Percentiles rank a stretch among this genome's conserved stretches.
Evolutionary conservation across 1,140 invertebrate genomes (phyloP).

Genomic region (Diabrotica virgifera): DNA sequence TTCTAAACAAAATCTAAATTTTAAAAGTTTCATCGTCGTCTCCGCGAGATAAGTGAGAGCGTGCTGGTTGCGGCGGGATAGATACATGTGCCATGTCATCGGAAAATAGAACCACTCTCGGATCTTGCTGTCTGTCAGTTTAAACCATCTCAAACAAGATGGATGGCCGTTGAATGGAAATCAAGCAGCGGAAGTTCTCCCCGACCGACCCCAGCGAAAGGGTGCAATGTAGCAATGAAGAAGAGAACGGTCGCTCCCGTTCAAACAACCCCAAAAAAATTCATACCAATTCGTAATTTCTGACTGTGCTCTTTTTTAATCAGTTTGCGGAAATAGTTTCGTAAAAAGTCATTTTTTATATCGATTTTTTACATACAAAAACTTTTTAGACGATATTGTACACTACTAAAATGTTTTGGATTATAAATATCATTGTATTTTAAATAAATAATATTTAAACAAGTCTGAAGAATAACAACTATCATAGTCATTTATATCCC

Average conservation of each 20-base stretch:
- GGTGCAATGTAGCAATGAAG: constrained; percentile 32
- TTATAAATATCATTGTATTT: too few species aligned
- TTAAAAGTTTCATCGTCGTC: background rate
- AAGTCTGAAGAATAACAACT: too few species aligned
- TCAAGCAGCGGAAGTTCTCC: constrained; percentile 46
- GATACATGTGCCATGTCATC: constrained; percentile 44
- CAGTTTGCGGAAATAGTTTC: too few species aligned
- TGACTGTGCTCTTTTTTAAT: background rate
- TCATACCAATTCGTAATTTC: constrained; percentile 2
- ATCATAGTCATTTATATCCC: too few species aligned
- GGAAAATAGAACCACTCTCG: constrained; percentile 44
- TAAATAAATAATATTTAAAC: too few species aligned
- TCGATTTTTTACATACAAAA: too few species aligned
- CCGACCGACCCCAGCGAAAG: constrained; percentile 35
- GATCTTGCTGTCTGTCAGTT: constrained; percentile 49
- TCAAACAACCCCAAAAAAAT: constrained; percentile 20
- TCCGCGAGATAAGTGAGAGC: background rate
- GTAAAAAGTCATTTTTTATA: too few species aligned
- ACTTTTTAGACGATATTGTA: too few species aligned
- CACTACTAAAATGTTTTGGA: too few species aligned
- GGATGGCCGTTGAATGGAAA: constrained; percentile 49
- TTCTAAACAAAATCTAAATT: background rate
- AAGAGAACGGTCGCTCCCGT: constrained; percentile 10
- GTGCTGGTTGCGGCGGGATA: constrained; percentile 28
- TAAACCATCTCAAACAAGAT: constrained; percentile 50